Percentiles rank a stretch among this genome's conserved stretches.
Evolutionary conservation across 2,797 vertebrate species (phyloP).

Genomic region (Heliangelus exortis): DNA sequence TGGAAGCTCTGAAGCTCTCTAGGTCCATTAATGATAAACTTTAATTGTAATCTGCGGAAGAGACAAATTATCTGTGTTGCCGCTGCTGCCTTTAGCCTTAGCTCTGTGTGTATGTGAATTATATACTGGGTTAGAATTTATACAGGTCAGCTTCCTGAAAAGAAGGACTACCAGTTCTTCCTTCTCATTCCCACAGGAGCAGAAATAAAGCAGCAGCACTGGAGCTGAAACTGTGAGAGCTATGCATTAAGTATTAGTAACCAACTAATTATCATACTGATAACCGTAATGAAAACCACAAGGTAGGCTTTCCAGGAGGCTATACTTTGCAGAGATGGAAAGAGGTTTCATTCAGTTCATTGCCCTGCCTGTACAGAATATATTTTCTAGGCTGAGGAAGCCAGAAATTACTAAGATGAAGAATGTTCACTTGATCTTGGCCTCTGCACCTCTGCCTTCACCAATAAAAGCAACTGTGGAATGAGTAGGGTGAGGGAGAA

Average conservation of each 20-base stretch:
- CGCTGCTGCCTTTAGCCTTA: neutral
- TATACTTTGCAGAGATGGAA: neutral
- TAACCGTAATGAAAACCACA: conserved; percentile 15
- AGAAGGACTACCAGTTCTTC: neutral
- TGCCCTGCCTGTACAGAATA: neutral
- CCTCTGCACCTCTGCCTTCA: neutral
- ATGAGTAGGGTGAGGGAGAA: neutral
- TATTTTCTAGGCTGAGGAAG: neutral
- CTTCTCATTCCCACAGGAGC: neutral
- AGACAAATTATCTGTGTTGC: neutral
- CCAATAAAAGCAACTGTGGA: neutral
- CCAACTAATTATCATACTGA: conserved; percentile 7
- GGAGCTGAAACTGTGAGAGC: neutral
- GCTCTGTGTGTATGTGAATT: neutral
- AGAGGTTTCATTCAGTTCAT: neutral
- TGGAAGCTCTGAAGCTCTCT: neutral
- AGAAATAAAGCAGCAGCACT: neutral
- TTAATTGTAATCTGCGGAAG: neutral
- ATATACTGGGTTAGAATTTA: neutral
- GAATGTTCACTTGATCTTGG: neutral
- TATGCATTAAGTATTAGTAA: conserved; percentile 42
- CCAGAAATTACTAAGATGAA: neutral
- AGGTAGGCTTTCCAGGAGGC: neutral
- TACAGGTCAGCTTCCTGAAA: conserved; percentile 2
- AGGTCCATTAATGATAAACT: neutral